Base-by-base conservation (phyloP, 2,888 invertebrate species). In the Parnassius apollo region DNA sequence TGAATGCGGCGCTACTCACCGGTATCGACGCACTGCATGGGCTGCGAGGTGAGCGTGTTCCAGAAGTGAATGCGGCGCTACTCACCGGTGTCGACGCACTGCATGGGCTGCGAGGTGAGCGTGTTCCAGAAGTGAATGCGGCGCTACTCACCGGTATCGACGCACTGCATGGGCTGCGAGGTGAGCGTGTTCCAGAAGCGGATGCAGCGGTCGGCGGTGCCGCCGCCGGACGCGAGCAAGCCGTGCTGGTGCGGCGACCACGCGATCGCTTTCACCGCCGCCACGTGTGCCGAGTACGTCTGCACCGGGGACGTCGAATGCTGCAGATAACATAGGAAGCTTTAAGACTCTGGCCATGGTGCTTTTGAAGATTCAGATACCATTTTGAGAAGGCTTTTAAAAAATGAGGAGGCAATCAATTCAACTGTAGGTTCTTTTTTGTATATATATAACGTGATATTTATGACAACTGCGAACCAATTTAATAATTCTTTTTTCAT, bases 161-260 rank as follows among this genome's bases (percentile, higher is more conserved):
- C 97, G 83, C 97, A 98, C 86, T 99, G 99, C 97, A 99, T 97
- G 2, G 99, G 98, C 87, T 99, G 99, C 9, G 98, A 98, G 1
- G 99, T 99, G 68, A 99, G 92, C 0, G 99, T 99, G 88, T 99
- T 99, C 99, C 99, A 99, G 92, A 99, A 99, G 22, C 98, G 94
- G 68, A 98, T 98, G 82, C 98, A 98, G 42, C 98, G 93, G 89
- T 99, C 99, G 0, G 99, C 99, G 0, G 99, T 99, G n/a, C 99
- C 99, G n/a, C 99, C 99, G 53, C 99, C 99, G 49, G 97, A 97
- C 0, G 99, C 99, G 66, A 99, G 86, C 58, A 99, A 91, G 0
- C 99, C 99, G 88, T 99, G 99, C 87, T 99, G 99, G 91, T 99
- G 99, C 0, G 99, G 99, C 2, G 98, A 99, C 99, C 99, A 99